These are phyloP conservation scores for Luscinia luscinia DNA, from an alignment of 2,797 vertebrate species.

Conservation along the genomic window DNA sequence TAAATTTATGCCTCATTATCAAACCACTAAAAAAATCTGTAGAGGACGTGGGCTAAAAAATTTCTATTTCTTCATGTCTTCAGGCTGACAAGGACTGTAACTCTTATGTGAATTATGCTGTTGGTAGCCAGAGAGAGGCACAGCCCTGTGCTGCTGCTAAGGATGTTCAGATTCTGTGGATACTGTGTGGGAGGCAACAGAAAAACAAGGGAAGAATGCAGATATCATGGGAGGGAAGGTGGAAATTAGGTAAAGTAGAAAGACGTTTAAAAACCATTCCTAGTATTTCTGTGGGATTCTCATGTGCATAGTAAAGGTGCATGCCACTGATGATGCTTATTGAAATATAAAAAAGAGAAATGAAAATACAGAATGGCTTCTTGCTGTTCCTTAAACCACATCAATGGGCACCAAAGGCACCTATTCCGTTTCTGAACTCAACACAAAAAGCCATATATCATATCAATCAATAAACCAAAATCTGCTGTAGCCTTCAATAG, in stretches of 20 bases:
- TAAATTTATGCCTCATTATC: background rate
- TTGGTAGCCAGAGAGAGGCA: background rate
- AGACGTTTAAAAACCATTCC: background rate
- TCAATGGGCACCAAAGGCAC: background rate
- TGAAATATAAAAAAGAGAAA: background rate
- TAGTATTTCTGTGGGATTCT: background rate
- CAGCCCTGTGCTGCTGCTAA: background rate
- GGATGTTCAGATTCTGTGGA: background rate
- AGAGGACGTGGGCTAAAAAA: background rate
- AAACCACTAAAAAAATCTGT: background rate
- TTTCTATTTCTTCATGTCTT: background rate
- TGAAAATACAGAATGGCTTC: background rate
- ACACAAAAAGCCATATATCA: background rate
- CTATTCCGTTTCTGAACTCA: background rate
- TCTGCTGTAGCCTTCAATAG: background rate
- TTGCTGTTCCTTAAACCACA: background rate
- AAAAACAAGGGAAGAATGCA: background rate
- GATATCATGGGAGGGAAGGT: background rate
- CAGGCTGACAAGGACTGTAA: background rate
- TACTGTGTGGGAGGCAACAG: background rate
- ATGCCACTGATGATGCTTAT: background rate
- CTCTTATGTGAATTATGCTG: background rate
- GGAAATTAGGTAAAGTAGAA: background rate
- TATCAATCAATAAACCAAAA: slow-evolving; percentile 24
- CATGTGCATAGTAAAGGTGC: background rate